Evolutionary conservation across 2,888 invertebrate genomes (phyloP), one percentile per base, ranked within the genome.

Genomic region (Leistus spinibarbis): DNA sequence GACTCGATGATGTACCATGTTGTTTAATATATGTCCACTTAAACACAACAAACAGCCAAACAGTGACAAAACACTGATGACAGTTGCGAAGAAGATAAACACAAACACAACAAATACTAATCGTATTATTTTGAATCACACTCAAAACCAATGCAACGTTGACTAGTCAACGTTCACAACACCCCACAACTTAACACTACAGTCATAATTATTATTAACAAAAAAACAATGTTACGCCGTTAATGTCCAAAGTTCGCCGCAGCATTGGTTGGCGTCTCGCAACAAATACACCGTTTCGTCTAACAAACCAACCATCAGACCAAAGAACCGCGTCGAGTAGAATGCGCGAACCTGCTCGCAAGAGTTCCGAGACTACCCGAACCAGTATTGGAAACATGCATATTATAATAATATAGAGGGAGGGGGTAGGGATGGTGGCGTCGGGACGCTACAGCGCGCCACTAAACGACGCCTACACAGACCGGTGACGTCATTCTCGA

Each of bases 1-100:
- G 54, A 79, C 70, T 66, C 79, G 77, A 70, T 79, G 79, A 62
- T 78, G 79, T 60, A 79, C 79, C 79, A 79, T 79, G 69, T 77
- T 77, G 76, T 40, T 40, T 10, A 77, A 57, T 56, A 77, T 57
- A 22, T 22, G 22, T 19, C 60, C 60, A 22, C 60, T 60, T 19
- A 60, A 19, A 22, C 20, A 66, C 57, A 73, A 72, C 64, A 65
- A 71, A 64, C 65, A 65, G 65, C 66, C 72, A 10, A 60, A 60
- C 22, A 60, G 60, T 60, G 60, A 60, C 60, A 60, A 17, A 10
- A 22, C 60, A 60, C 60, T 60, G 60, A 60, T 60, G 60, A 20
- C 60, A 22, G 60, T 60, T 22, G 60, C 60, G 22, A 60, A 60
- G n/a, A 60, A 60, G 19, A 60, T 20, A 19, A 60, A 60, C 60